Evolutionary conservation across 1,140 invertebrate genomes (phyloP).

Genomic region (Drosophila quadrilineata): DNA sequence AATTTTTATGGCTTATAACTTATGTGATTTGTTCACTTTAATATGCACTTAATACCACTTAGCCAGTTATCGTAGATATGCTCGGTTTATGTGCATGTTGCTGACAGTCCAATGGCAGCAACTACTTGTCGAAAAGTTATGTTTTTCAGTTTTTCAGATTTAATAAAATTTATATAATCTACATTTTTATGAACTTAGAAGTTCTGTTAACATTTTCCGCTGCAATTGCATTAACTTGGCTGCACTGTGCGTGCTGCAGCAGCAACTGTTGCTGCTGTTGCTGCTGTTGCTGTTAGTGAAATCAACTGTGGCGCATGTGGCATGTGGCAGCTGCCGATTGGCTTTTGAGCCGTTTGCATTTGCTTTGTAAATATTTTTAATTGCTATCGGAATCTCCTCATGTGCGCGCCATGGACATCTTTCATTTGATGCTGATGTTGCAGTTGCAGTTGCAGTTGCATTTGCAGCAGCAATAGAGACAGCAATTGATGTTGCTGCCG

Average conservation of each 20-base stretch:
- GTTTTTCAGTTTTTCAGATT: no score
- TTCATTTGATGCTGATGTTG: constrained; percentile 42
- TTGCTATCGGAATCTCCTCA: constrained; percentile 72
- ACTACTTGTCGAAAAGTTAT: no score
- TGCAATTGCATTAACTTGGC: background rate
- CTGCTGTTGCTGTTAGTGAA: constrained; percentile 23
- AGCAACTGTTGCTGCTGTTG: constrained; percentile 1
- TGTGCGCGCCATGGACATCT: constrained; percentile 70
- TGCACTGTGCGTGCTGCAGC: constrained; percentile 18
- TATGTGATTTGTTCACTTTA: no score
- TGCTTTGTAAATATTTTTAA: constrained; percentile 80
- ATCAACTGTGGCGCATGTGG: constrained; percentile 17
- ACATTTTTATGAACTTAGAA: no score
- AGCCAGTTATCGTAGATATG: no score
- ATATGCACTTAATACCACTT: no score
- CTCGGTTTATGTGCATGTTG: no score
- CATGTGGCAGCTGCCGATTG: constrained; percentile 35
- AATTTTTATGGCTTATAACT: no score
- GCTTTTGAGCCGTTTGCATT: constrained; percentile 49
- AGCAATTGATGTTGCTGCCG: constrained; percentile 3
- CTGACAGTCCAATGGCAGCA: no score
- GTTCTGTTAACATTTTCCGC: background rate
- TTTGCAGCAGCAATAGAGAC: constrained; percentile 16
- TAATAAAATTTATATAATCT: no score
- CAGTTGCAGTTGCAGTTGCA: constrained; percentile 7